Conservation (phyloP, 2,113 vertebrate genomes). For the Bostrychus sinensis region DNA sequence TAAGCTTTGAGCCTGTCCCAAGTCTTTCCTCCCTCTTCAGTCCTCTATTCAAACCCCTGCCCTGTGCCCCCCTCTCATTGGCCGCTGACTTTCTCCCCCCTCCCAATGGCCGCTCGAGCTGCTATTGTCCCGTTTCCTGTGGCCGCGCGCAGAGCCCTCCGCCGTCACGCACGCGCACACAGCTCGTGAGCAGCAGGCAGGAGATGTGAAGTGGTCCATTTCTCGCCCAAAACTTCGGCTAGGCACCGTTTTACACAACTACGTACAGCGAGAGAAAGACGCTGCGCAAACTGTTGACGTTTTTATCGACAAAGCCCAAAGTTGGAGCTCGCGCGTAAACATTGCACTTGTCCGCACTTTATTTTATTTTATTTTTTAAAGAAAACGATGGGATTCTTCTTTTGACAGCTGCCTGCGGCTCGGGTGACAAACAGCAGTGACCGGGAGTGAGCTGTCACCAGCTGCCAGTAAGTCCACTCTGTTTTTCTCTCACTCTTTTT, state of each 20-base stretch:
- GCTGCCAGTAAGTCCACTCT: constrained; percentile 41
- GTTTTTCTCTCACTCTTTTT: neutral
- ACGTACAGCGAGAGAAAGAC: neutral
- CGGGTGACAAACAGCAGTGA: constrained; percentile 39
- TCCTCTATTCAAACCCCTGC: neutral
- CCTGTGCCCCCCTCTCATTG: neutral
- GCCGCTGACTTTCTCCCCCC: constrained; percentile 17
- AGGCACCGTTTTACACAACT: constrained; percentile 4
- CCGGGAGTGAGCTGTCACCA: constrained; percentile 62
- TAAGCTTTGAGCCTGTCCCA: neutral
- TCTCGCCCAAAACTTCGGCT: neutral
- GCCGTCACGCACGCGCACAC: constrained; percentile 4
- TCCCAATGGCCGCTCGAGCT: constrained; percentile 43
- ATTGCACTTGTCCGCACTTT: neutral
- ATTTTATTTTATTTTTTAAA: neutral
- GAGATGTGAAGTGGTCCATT: constrained; percentile 21
- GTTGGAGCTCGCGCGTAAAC: constrained; percentile 2
- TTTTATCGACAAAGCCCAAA: neutral
- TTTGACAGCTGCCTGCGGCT: constrained; percentile 57
- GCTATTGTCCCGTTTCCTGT: constrained; percentile 78
- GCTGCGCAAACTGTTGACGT: neutral
- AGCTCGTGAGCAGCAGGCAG: constrained; percentile 8
- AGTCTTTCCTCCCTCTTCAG: neutral
- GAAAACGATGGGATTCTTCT: constrained; percentile 10
- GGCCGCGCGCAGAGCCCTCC: constrained; percentile 25